A percentile compares a stretch with the other conserved stretches of the same genome.
These are phyloP conservation scores for Xenops minutus DNA, from an alignment of 2,797 vertebrate genomes.

Conservation along the genomic window DNA sequence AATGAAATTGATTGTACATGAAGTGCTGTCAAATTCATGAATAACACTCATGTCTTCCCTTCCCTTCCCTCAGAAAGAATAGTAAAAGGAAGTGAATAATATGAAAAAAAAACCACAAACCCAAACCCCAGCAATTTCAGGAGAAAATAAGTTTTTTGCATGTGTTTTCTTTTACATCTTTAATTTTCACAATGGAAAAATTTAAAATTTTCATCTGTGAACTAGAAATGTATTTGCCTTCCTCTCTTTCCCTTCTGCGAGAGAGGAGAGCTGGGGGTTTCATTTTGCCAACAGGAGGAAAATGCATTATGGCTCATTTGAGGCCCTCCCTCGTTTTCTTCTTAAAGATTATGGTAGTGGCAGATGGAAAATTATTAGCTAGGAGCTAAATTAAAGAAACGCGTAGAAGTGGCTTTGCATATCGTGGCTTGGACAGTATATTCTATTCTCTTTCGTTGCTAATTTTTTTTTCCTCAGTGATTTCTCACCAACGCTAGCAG, in stretches of 20 bases:
- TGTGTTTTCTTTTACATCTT: not conserved
- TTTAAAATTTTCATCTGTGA: not conserved
- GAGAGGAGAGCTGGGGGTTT: not conserved
- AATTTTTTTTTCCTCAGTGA: not conserved
- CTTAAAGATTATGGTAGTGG: not conserved
- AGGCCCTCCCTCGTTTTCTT: not conserved
- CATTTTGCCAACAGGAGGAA: not conserved
- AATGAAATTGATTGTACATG: slow-evolving; percentile 48
- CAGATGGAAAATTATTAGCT: slow-evolving; percentile 11
- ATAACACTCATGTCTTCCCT: not conserved
- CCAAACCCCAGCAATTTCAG: not conserved
- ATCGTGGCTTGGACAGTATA: not conserved
- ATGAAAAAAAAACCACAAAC: not conserved
- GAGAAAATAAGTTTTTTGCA: not conserved
- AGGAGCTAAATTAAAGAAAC: slow-evolving; percentile 18
- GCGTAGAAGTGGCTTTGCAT: not conserved
- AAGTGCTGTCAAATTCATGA: slow-evolving; percentile 47
- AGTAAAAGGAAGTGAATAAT: not conserved
- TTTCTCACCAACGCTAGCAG: not conserved
- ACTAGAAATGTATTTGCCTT: not conserved
- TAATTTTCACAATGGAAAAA: not conserved
- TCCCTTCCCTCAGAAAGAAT: not conserved
- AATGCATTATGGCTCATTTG: slow-evolving; percentile 26
- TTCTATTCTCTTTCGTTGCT: not conserved
- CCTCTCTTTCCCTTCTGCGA: not conserved